Evolutionary conservation across 2,797 vertebrate species (phyloP), one percentile per base, ranked within the genome.

Genomic region (Diplodus puntazzo): DNA sequence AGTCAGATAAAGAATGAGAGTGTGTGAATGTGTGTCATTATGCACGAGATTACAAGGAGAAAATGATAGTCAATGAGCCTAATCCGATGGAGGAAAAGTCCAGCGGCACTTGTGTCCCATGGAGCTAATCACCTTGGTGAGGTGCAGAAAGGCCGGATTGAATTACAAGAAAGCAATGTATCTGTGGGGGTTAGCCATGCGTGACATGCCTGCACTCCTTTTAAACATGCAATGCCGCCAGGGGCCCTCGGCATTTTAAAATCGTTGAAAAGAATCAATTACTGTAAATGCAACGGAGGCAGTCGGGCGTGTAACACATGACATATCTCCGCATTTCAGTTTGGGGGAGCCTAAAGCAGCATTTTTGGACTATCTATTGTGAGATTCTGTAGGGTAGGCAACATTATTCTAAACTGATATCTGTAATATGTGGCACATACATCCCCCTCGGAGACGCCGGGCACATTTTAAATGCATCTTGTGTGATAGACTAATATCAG

Each of bases 221-320:
- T 95, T 88, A 91, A 95, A 93, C 92, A 94, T 93, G 94, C 91
- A 92, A 86, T 81, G 80, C 88, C 78, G 80, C 89, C 59, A 87
- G 82, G 88, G 84, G 65, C 88, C 88, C 86, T 64, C 68, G 68
- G 90, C 91, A 91, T 93, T 91, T 92, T 86, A 85, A 89, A 94
- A 92, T 92, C 92, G 87, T 86, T 95, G 92, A 96, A 96, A 95
- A 95, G 92, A 96, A 96, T 95, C 96, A 95, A 95, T 96, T 96
- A 95, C 93, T 92, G 93, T 95, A 92, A 94, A 95, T 94, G 93
- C 93, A 95, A 93, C 91, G 65, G 77, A 87, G 88, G 84, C 93
- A 95, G 90, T 89, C 94, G 94, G 95, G 95, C 95, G 94, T 95
- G 95, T 93, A 95, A 94, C 93, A 86, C 93, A 91, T 73, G 79